phyloP scores from a whole-genome alignment of 2,888 invertebrate genomes.

The Allacma fusca region DNA sequence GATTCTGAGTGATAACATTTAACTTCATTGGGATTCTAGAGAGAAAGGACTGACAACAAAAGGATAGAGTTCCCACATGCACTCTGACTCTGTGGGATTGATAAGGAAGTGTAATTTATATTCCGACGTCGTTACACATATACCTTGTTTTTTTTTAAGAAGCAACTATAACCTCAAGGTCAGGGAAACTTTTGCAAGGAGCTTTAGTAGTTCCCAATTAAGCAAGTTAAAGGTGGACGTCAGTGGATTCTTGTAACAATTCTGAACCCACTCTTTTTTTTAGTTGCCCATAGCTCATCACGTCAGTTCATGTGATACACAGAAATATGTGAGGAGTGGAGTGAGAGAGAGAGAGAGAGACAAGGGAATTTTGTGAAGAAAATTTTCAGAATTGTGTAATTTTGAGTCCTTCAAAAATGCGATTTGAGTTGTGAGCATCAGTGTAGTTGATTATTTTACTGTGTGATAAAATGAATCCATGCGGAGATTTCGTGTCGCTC shows the following conservation, averaged over 20 bases:
- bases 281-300: too few relatives aligned
- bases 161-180: background rate
- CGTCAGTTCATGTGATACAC: too few relatives aligned
- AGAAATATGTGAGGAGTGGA: too few relatives aligned
- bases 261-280: background rate
- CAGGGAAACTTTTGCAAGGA: conserved; percentile 6
- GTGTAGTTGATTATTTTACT: background rate
- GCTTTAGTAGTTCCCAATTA: background rate
- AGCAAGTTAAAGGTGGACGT: background rate
- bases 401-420: background rate
- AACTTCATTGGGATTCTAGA: too few relatives aligned
- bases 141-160: background rate
- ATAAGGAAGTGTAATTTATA: background rate
- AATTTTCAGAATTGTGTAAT: too few relatives aligned
- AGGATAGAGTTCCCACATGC: too few relatives aligned
- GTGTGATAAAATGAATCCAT: conserved; percentile 22
- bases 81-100: background rate
- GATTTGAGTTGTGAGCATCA: background rate
- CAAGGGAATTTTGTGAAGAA: too few relatives aligned
- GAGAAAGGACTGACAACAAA: too few relatives aligned
- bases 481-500: background rate
- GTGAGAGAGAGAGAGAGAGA: too few relatives aligned
- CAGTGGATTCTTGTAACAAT: background rate
- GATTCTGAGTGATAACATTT: too few relatives aligned
- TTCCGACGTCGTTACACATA: background rate